Evolutionary conservation across 2,113 vertebrate genomes (phyloP).

Genomic region (Crotalus horridus): DNA sequence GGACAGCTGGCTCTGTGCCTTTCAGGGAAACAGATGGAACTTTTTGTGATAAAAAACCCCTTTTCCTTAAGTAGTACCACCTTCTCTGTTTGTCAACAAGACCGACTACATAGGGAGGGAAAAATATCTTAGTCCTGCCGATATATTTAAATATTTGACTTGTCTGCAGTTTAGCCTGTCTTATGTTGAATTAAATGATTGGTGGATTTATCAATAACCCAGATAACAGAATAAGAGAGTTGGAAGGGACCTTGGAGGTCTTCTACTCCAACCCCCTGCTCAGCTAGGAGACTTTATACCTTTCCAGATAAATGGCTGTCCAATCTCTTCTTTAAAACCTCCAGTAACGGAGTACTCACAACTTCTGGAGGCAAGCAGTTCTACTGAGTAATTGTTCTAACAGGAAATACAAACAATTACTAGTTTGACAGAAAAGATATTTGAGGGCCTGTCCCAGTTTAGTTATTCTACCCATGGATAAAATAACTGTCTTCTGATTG

Average conservation of each 20-base stretch:
- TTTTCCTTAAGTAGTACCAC: background rate
- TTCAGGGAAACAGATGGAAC: background rate
- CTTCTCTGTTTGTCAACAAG: background rate
- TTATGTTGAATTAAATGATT: background rate
- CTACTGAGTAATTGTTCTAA: background rate
- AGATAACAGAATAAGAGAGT: background rate
- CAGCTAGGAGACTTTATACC: background rate
- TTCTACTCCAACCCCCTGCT: background rate
- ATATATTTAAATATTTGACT: background rate
- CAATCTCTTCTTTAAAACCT: background rate
- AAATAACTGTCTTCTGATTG: constrained; percentile 41
- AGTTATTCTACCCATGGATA: constrained; percentile 71
- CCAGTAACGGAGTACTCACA: background rate
- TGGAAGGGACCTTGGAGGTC: background rate
- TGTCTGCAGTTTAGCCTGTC: too few species aligned
- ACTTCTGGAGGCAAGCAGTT: background rate
- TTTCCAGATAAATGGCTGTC: background rate
- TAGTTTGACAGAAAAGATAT: constrained; percentile 74
- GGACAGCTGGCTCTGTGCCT: background rate
- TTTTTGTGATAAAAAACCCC: background rate
- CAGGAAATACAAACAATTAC: constrained; percentile 76
- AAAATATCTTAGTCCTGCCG: background rate
- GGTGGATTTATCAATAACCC: background rate
- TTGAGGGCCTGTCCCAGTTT: constrained; percentile 70
- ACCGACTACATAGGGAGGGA: background rate